phyloP scores from a whole-genome alignment of 2,113 vertebrate species.

The Myiozetetes cayanensis region DNA sequence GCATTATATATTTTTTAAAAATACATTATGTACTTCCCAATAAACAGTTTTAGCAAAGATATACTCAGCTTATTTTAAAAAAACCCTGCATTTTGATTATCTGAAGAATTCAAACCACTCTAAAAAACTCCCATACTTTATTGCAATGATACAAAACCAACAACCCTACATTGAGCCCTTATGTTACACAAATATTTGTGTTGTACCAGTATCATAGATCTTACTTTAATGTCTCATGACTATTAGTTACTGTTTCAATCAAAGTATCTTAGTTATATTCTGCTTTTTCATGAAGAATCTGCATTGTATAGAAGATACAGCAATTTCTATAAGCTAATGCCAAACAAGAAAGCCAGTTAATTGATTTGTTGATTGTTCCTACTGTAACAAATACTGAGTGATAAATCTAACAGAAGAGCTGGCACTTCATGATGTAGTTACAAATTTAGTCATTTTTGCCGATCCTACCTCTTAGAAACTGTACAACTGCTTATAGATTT shows the following conservation, averaged over 20 bases:
- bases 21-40: neutral
- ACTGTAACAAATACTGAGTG: neutral
- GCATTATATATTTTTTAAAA: neutral
- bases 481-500: conserved; percentile 9
- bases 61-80: neutral
- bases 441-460: neutral
- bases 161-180: neutral
- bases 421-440: neutral
- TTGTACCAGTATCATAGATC: neutral
- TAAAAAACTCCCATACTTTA: neutral
- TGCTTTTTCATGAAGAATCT: neutral
- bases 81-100: neutral
- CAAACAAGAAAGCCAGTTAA: neutral
- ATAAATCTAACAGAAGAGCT: neutral
- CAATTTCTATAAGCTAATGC: neutral
- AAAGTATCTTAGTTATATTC: neutral
- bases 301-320: neutral
- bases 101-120: neutral
- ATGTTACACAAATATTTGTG: neutral
- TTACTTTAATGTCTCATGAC: neutral
- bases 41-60: neutral
- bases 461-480: neutral
- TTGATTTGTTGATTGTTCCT: neutral
- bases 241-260: neutral
- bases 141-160: neutral